A percentile compares a stretch with the other conserved stretches of the same genome.
Evolutionary conservation across 1,140 invertebrate genomes (phyloP).

Genomic region (Brachionus sp.): DNA sequence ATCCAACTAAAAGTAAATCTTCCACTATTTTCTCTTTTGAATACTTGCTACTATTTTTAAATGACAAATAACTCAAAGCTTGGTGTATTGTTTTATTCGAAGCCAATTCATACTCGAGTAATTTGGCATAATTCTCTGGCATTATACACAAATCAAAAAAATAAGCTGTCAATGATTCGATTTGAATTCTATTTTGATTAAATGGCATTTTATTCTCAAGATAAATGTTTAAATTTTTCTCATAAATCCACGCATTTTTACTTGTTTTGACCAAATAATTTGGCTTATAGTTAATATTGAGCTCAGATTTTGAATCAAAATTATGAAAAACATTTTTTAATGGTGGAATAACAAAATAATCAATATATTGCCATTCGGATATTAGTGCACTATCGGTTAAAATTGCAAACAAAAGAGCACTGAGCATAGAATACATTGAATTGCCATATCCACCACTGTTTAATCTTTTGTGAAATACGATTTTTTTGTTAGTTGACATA

Average conservation of each 20-base stretch:
- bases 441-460: conserved; percentile 5
- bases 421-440: background rate
- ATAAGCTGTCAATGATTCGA: background rate
- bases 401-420: background rate
- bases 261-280: background rate
- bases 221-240: background rate
- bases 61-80: background rate
- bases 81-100: background rate
- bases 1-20: background rate
- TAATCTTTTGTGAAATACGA: background rate
- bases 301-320: background rate
- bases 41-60: background rate
- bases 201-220: background rate
- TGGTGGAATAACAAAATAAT: background rate
- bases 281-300: background rate
- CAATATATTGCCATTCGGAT: conserved; percentile 9
- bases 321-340: background rate
- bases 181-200: background rate
- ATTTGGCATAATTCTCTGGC: background rate
- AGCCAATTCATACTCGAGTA: background rate
- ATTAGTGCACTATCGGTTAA: background rate
- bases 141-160: background rate
- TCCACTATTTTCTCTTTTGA: background rate
- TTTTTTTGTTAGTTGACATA: background rate
- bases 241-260: background rate